Percentiles rank a stretch among this genome's conserved stretches.
Conservation (phyloP, 2,797 vertebrate species). For the Ceyx erithaca region DNA sequence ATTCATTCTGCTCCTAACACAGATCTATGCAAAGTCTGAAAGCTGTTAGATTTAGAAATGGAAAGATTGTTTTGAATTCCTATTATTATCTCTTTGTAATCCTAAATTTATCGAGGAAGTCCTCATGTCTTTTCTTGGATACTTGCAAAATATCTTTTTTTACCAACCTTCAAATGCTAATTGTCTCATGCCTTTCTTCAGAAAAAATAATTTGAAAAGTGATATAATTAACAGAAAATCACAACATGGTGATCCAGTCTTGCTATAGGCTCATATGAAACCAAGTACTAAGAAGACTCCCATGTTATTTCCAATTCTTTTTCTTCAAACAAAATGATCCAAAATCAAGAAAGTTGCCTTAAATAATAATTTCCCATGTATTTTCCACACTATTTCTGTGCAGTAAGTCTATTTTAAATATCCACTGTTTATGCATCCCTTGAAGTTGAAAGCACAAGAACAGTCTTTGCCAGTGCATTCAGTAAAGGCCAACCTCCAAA, state of each 20-base stretch:
- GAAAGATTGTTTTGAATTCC: neutral
- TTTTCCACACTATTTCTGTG: neutral
- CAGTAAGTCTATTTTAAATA: neutral
- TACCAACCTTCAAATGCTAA: neutral
- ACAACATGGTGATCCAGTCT: neutral
- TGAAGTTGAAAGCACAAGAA: neutral
- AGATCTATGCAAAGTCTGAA: neutral
- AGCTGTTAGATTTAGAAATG: neutral
- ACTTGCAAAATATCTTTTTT: neutral
- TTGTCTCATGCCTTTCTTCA: neutral
- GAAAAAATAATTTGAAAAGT: neutral
- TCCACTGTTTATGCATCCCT: neutral
- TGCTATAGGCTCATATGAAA: neutral
- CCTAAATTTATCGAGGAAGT: neutral
- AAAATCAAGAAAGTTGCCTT: neutral
- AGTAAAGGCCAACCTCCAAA: neutral
- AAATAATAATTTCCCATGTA: neutral
- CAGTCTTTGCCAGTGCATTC: neutral
- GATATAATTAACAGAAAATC: neutral
- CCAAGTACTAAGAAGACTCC: neutral
- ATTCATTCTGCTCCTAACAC: neutral
- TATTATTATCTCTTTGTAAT: neutral
- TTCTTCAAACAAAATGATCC: neutral
- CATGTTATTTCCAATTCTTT: fast-evolving
- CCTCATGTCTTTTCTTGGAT: neutral